These are phyloP conservation scores for Periophthalmus magnuspinnatus DNA, from an alignment of 2,797 vertebrate genomes.

Conservation along the genomic window DNA sequence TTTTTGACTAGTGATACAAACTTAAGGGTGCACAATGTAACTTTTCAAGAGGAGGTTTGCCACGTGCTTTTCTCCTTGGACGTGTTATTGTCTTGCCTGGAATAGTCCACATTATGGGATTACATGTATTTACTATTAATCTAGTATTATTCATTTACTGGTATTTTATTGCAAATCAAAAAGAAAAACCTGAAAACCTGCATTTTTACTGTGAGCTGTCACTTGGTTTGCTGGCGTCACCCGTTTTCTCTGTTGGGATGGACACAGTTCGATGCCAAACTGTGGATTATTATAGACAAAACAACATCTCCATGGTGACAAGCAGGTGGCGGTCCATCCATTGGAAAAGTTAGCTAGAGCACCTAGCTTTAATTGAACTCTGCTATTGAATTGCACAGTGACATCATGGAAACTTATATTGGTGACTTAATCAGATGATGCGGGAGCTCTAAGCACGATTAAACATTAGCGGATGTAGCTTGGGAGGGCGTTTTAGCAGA, in stretches of 20 bases:
- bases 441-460: slow-evolving; percentile 64
- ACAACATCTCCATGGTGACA: background rate
- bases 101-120: too few relatives aligned
- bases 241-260: too few relatives aligned
- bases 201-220: too few relatives aligned
- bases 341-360: background rate
- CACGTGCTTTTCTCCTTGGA: too few relatives aligned
- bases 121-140: too few relatives aligned
- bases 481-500: slow-evolving; percentile 73
- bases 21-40: background rate
- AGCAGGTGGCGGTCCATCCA: background rate
- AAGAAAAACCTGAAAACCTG: too few relatives aligned
- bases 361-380: background rate
- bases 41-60: too few relatives aligned
- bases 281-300: too few relatives aligned
- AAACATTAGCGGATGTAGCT: slow-evolving; percentile 67
- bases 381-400: background rate
- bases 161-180: too few relatives aligned
- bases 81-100: too few relatives aligned
- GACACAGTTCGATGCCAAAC: background rate
- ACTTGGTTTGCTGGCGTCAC: too few relatives aligned
- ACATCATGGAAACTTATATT: slow-evolving; percentile 6
- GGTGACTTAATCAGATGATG: slow-evolving; percentile 40
- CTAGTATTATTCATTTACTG: too few relatives aligned
- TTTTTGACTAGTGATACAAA: background rate